Base-by-base conservation (phyloP, 1,140 invertebrate genomes). In the Sycobia sp. region DNA sequence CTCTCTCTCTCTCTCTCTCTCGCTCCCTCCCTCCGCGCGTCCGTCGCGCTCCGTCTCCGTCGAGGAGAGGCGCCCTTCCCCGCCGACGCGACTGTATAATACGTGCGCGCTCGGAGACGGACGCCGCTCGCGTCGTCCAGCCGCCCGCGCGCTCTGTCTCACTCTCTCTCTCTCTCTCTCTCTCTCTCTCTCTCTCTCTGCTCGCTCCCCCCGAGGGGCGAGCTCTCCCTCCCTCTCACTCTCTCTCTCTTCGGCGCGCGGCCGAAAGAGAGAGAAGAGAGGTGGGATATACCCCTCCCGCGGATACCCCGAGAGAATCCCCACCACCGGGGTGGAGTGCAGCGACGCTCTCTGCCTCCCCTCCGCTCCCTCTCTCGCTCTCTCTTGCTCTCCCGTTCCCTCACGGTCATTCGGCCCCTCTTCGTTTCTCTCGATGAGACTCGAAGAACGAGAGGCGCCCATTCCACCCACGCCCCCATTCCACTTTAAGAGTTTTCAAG, bases 391-490 rank as follows among this genome's bases (percentile, higher is more conserved):
- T n/a, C n/a, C n/a, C n/a, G n/a, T n/a, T n/a, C n/a, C n/a, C 38
- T 43, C 41, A 18, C 13, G 5, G 18, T 13, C 25, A 49, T 41
- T 36, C 36, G 23, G 23, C 3, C 29, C 14, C 32, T 18, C 58
- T 63, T 72, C 56, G 72, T 66, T 67, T 55, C 68, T 72, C 69
- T 65, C 66, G 58, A 51, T 23, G 53, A 50, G 55, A 11, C 29
- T 8, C 36, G 18, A 20, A 18, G 14, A 34, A 11, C 20, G 29
- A 18, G 32, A 8, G 32, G 51, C 43, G 36, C 67, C 65, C 72
- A 72, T 72, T 73, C 75, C 78, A 78, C 78, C 76, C 77, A 79
- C 78, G 77, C 77, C 78, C 76, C 74, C 75, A 78, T 76, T 72
- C 71, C 63, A 72, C 71, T 51, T 58, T 63, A 41, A 36, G 23